Conservation (phyloP, 53 echinoderm and acorn worm species). For the Temnopleurus reevesii region DNA sequence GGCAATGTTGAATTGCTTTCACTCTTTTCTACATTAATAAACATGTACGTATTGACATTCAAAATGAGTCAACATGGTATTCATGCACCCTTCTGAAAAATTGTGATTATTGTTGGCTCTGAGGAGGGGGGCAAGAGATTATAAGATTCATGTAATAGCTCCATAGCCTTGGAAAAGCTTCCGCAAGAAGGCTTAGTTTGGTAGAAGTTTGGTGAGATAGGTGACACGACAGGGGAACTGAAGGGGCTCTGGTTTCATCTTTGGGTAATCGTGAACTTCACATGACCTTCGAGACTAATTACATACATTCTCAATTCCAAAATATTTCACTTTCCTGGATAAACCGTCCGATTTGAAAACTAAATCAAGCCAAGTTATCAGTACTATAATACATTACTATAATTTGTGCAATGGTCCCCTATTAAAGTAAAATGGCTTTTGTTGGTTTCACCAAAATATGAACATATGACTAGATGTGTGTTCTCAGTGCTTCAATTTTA, state of each 20-base stretch:
- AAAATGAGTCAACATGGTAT: background rate
- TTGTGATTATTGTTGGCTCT: constrained; percentile 20
- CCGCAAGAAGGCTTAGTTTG: background rate
- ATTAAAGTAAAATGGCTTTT: too few species aligned
- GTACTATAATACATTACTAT: too few species aligned
- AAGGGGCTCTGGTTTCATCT: background rate
- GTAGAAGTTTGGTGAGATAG: constrained; percentile 12
- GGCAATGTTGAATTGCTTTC: too few species aligned
- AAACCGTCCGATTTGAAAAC: too few species aligned
- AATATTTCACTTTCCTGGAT: background rate
- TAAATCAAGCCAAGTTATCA: too few species aligned
- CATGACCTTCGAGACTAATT: constrained; percentile 8
- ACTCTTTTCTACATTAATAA: too few species aligned
- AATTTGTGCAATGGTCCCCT: too few species aligned
- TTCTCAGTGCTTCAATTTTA: too few species aligned
- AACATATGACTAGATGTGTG: too few species aligned
- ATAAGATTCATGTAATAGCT: constrained; percentile 33
- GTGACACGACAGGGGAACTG: background rate
- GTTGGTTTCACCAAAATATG: too few species aligned
- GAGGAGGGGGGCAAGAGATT: constrained; percentile 29
- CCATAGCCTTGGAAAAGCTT: constrained; percentile 23
- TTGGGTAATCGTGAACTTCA: background rate
- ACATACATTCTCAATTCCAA: background rate
- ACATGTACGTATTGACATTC: too few species aligned
- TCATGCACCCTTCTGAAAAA: background rate